Evolutionary conservation across 2,888 invertebrate genomes (phyloP), one percentile per base, ranked within the genome.

Genomic region (Stramonita haemastoma): DNA sequence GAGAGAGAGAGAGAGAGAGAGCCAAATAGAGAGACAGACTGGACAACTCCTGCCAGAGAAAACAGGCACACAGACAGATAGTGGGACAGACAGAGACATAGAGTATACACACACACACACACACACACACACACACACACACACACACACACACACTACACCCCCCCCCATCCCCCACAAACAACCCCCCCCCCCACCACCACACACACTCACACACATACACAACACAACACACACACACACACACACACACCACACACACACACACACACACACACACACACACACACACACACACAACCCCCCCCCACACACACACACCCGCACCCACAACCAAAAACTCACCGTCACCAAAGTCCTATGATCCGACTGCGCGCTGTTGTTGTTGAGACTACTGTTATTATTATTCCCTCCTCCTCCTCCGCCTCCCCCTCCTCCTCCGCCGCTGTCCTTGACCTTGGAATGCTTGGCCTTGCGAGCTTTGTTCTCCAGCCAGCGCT

Each of bases 401-500:
- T 66, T 77, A 22, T 36, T 46, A 22, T 32, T 32, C 4, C 32
- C 32, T 8, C 32, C 32, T 22, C 32, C 77, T 8, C n/a, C 57
- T 17, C 86, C 86, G 26, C 73, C 85, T 1, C 88, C 83, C n/a
- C 88, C 88, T 0, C 77, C 87, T 19, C 89, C 89, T 22, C 89
- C 89, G 32, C 81, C 79, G 70, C 66, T 87, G 81, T 87, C 89
- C 83, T 89, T 91, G 29, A 90, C 66, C 87, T 92, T 92, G 34
- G 91, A 91, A 70, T 92, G 92, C 90, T 95, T 95, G 19, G 94
- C 92, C 93, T 98, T 97, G 96, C 98, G 98, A 93, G 98, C 97
- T 96, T 98, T 98, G 96, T 98, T 98, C 96, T 99, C 99, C 94
- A 98, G 97, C 96, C 97, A 98, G 92, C 98, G 97, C 96, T 98